Base-by-base conservation (phyloP, 92 coral and sea anemone genomes). In the Parazoanthus atlanticus region DNA sequence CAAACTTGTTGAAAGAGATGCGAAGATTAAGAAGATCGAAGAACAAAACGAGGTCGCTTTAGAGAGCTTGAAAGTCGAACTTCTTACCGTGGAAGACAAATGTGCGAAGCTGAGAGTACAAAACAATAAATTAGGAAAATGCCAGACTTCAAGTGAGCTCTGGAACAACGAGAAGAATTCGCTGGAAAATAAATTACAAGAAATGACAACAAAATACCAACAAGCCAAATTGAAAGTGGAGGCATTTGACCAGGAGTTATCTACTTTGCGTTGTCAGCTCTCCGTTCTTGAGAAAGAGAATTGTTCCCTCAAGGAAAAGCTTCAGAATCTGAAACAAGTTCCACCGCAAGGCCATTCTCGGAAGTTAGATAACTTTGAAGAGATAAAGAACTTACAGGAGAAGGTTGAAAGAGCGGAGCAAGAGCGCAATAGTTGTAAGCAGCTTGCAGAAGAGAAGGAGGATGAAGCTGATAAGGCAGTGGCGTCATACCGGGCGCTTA, bases 31-130 rank as follows among this genome's bases (percentile, higher is more conserved):
- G 64, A 88, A 82, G 23, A 15, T 93, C 82, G 88, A 80, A 61
- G 88, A 90, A 34, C 92, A 90, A 17, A 79, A 91, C 19, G 91
- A 89, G 33, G 89, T 84, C 73, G 91, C 91, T 64, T 21, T 92
- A 25, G 98, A 94, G 76, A 87, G 86, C 17, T 75, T 91, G 40
- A 95, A 92, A 78, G 90, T 89, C 19, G 95, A 94, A 70, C 88
- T 94, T 32, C 74, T 89, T 3, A 79, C 86, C 34, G 91, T 92
- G 11, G 94, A 94, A 82, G 92, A 85, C 72, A 93, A 95, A 61
- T 94, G 95, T 64, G 85, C 94, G 10, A 73, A 74, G 31, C 40
- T 88, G 79, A 66, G 89, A 28, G 89, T 81, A 61, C 90, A 90
- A 81, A 86, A 89, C 69, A 90, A 86, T 23, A 79, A 91, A 3